phyloP scores from a whole-genome alignment of 1,140 invertebrate species.

The Melanaphis sacchari region DNA sequence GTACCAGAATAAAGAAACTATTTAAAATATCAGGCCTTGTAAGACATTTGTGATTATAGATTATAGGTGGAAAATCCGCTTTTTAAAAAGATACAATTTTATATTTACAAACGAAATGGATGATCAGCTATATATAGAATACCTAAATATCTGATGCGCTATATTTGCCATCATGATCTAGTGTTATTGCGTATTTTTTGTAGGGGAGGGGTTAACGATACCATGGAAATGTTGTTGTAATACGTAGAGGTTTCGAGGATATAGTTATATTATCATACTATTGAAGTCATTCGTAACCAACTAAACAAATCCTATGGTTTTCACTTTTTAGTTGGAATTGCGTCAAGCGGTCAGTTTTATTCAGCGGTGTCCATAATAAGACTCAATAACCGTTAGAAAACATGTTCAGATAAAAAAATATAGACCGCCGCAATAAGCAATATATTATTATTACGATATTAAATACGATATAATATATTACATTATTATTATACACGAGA shows the following conservation, averaged over 20 bases:
- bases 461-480: not conserved
- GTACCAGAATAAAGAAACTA: not conserved
- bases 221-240: too few relatives aligned
- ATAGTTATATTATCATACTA: not conserved
- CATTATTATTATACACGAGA: not conserved
- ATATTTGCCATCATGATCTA: not conserved
- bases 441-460: slow-evolving; percentile 6
- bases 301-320: not conserved
- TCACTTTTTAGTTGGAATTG: too few relatives aligned
- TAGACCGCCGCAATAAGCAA: not conserved
- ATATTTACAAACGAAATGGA: too few relatives aligned
- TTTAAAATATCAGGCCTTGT: not conserved
- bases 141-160: not conserved
- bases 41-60: not conserved
- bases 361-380: not conserved
- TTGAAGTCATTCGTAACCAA: not conserved
- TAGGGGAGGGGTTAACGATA: too few relatives aligned
- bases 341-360: not conserved
- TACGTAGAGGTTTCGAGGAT: not conserved
- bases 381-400: not conserved
- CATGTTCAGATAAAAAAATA: not conserved
- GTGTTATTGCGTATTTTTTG: not conserved
- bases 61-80: not conserved
- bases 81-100: not conserved
- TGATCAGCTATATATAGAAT: not conserved